Conservation (phyloP, 2,888 invertebrate genomes). For the Agrochola litura region DNA sequence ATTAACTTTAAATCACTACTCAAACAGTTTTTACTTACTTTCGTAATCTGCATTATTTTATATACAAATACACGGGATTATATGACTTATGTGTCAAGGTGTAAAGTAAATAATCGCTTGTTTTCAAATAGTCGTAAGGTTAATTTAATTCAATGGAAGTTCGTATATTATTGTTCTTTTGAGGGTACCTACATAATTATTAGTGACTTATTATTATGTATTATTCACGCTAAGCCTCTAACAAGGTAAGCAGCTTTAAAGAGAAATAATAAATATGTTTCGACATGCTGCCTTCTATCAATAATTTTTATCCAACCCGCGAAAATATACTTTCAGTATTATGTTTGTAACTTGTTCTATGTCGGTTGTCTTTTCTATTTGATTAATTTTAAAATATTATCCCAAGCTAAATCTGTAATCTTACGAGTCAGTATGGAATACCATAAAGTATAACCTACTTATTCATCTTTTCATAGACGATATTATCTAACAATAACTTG, state of each 20-base stretch:
- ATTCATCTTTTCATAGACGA: background rate
- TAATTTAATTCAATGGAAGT: conserved; percentile 50
- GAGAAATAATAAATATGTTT: background rate
- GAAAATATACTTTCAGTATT: background rate
- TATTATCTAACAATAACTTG: background rate
- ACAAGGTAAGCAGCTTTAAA: conserved; percentile 16
- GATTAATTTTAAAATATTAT: background rate
- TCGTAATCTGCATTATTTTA: conserved; percentile 54
- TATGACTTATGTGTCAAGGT: background rate
- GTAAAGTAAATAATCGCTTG: conserved; percentile 41
- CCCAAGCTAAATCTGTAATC: background rate
- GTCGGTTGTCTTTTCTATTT: background rate
- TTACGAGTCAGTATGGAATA: background rate
- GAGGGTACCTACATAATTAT: conserved; percentile 1
- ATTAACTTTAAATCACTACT: conserved; percentile 55
- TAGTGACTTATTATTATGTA: conserved; percentile 15
- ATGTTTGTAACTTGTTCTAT: background rate
- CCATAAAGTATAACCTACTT: background rate
- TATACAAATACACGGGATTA: conserved; percentile 27
- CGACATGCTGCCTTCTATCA: background rate
- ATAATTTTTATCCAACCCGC: background rate
- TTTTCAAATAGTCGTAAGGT: conserved; percentile 38
- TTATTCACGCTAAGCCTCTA: conserved; percentile 20
- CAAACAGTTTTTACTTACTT: conserved; percentile 52
- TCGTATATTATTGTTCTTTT: conserved; percentile 37